phyloP scores from a whole-genome alignment of 2,888 invertebrate genomes.

The Leucozona laternaria region DNA sequence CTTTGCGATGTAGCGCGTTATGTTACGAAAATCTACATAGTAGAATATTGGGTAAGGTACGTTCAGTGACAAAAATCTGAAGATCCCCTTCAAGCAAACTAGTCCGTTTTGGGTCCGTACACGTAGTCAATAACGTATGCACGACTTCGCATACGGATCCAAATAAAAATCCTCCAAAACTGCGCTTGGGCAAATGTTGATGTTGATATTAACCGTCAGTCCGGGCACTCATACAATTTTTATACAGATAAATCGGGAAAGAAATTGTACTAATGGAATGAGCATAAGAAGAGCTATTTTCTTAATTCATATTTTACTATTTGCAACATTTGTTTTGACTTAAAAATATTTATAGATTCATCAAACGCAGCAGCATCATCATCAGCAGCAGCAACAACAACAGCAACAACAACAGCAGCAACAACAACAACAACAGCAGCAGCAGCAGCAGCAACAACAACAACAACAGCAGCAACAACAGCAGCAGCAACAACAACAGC shows the following conservation, averaged over 20 bases:
- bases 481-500: slow-evolving; percentile 79
- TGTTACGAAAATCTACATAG: too few species aligned
- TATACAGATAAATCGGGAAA: not conserved
- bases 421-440: slow-evolving; percentile 80
- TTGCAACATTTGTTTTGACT: not conserved
- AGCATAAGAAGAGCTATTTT: slow-evolving; percentile 27
- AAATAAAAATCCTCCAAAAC: too few species aligned
- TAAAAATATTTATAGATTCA: slow-evolving; percentile 73
- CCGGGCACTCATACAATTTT: too few species aligned
- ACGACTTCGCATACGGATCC: too few species aligned
- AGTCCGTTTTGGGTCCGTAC: too few species aligned
- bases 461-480: slow-evolving; percentile 80
- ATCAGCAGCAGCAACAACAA: slow-evolving; percentile 77
- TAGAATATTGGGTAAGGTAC: too few species aligned
- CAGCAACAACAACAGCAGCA: slow-evolving; percentile 80
- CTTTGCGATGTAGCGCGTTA: too few species aligned
- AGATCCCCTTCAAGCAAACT: too few species aligned
- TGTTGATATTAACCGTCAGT: too few species aligned
- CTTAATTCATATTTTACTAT: not conserved
- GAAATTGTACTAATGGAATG: not conserved
- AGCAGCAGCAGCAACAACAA: slow-evolving; percentile 80
- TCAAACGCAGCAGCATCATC: slow-evolving; percentile 78
- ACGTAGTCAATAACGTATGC: too few species aligned
- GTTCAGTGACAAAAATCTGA: too few species aligned
- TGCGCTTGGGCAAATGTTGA: too few species aligned